Percentiles rank a stretch among this genome's conserved stretches.
Evolutionary conservation across 2,888 invertebrate species (phyloP).

Genomic region (Metalampra italica): DNA sequence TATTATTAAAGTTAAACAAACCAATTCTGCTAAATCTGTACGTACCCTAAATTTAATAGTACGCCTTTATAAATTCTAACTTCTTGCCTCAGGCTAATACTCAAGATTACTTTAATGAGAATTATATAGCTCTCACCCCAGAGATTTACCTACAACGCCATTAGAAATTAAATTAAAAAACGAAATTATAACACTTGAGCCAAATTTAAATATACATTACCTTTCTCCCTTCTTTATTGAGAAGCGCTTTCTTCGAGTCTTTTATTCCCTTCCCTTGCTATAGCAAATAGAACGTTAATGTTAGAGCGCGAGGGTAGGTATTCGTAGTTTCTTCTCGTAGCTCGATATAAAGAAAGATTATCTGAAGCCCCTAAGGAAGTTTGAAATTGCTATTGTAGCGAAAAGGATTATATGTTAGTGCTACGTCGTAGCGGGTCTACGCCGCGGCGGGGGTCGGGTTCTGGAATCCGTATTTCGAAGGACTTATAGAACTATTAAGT

Average conservation of each 20-base stretch:
- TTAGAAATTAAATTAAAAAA: conserved; percentile 78
- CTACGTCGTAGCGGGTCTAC: conserved; percentile 72
- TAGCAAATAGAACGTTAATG: conserved; percentile 18
- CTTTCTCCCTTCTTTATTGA: conserved; percentile 73
- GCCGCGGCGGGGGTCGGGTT: conserved; percentile 47
- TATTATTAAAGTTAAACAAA: too few relatives aligned
- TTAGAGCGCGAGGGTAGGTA: conserved; percentile 37
- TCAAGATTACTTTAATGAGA: conserved; percentile 41
- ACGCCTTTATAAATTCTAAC: not conserved
- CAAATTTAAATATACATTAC: conserved; percentile 77
- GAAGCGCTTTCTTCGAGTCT: conserved; percentile 59
- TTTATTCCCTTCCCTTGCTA: conserved; percentile 33
- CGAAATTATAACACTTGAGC: conserved; percentile 75
- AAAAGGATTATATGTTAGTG: conserved; percentile 79
- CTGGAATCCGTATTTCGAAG: conserved; percentile 33
- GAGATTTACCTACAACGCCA: conserved; percentile 57
- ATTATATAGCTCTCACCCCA: conserved; percentile 48
- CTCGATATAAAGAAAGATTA: conserved; percentile 79
- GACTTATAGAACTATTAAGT: conserved; percentile 25
- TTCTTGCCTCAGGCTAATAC: conserved; percentile 13
- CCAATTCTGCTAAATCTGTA: too few relatives aligned
- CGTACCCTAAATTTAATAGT: too few relatives aligned
- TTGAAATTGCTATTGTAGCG: conserved; percentile 80
- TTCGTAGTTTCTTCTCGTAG: conserved; percentile 58
- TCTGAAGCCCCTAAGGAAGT: conserved; percentile 79